phyloP scores from a whole-genome alignment of 2,113 vertebrate genomes.

The Protobothrops flavoviridis region DNA sequence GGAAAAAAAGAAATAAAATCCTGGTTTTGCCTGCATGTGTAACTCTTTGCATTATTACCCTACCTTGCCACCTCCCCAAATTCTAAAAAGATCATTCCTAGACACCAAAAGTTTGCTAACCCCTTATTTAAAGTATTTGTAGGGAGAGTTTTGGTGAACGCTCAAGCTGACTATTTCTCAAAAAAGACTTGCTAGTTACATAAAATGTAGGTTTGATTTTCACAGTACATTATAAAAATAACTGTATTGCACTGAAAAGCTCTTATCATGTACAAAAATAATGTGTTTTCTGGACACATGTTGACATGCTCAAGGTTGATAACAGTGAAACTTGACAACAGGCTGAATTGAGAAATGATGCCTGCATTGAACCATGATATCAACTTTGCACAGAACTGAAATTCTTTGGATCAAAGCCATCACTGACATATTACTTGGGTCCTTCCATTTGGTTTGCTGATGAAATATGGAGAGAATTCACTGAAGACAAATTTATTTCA shows the following conservation, averaged over 20 bases:
- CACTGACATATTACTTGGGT: constrained; percentile 54
- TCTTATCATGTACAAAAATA: background rate
- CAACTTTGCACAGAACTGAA: constrained; percentile 38
- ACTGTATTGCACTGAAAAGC: background rate
- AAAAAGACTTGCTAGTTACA: background rate
- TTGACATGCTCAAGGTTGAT: background rate
- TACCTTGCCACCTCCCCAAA: background rate
- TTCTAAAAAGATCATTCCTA: background rate
- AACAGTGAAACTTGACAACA: background rate
- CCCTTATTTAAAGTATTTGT: background rate
- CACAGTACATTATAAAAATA: background rate
- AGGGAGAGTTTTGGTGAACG: background rate
- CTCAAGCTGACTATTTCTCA: background rate
- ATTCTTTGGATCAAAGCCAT: constrained; percentile 59
- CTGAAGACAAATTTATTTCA: constrained; percentile 46
- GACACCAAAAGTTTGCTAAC: background rate
- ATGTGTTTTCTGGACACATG: background rate
- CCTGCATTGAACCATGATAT: background rate
- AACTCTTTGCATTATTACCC: background rate
- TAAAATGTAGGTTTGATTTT: background rate
- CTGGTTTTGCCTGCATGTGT: background rate
- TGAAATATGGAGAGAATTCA: constrained; percentile 68
- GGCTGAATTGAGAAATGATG: background rate
- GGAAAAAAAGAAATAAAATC: background rate
- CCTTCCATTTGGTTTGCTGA: constrained; percentile 59